A percentile compares a stretch with the other conserved stretches of the same genome.
Conservation (phyloP, 2,888 invertebrate species). For the Xylocampa areola region DNA sequence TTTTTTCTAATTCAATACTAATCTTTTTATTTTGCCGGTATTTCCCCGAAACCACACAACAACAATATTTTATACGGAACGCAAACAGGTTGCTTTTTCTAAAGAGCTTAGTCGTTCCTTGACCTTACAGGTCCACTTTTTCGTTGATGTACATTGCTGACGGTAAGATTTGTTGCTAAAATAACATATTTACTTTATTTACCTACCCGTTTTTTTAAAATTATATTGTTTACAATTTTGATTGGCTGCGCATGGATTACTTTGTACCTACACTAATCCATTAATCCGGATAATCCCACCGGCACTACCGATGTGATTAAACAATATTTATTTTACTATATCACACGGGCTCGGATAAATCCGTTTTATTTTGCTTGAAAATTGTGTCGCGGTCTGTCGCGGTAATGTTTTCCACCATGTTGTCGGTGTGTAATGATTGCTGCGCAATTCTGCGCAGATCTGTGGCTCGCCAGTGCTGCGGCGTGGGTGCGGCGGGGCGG, state of each 20-base stretch:
- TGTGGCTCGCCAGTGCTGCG: constrained; percentile 16
- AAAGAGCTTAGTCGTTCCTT: too few species aligned
- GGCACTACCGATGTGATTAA: background rate
- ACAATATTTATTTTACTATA: constrained; percentile 3
- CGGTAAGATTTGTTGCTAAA: too few species aligned
- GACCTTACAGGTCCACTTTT: too few species aligned
- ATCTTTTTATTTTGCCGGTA: too few species aligned
- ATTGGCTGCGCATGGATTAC: background rate
- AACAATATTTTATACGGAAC: background rate
- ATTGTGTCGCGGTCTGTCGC: background rate
- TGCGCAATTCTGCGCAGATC: constrained; percentile 37
- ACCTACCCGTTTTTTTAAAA: too few species aligned
- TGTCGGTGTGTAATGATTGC: constrained; percentile 19
- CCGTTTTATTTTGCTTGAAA: constrained; percentile 4
- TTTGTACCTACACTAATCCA: background rate
- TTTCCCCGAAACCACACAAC: too few species aligned
- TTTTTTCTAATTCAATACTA: too few species aligned
- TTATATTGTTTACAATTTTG: too few species aligned
- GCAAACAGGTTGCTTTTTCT: constrained; percentile 30
- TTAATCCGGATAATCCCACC: background rate
- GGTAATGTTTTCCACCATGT: background rate
- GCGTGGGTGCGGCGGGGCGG: constrained; percentile 41
- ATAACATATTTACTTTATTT: too few species aligned
- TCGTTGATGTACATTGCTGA: too few species aligned
- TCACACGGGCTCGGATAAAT: background rate